Base-by-base conservation (phyloP, 37 sponge, comb jelly and placozoan species). In the Bolinopsis microptera region DNA sequence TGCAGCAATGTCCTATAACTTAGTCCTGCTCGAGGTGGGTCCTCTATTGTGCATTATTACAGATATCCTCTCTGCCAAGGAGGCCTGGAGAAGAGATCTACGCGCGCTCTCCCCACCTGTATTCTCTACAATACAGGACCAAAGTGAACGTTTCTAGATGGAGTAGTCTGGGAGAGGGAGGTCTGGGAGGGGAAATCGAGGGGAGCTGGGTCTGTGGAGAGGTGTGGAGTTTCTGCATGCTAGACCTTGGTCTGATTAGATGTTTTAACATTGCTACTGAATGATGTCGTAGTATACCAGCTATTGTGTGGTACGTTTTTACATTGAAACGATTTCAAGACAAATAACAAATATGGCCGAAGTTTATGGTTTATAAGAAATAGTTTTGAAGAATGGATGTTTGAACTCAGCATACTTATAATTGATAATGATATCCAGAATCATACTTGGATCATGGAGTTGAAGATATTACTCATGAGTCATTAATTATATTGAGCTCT, bases 71-170 rank as follows among this genome's bases (percentile, higher is more conserved):
- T 93, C 93, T 32, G 69, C 69, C 9, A 93, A n/a, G n/a, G 80
- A 23, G 82, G 80, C 23, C 76, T 35, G 22, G 93, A 93, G 68
- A 76, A 93, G 67, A 93, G 69, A 76, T 93, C 93, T 69, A 93
- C 1, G 93, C 93, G 25, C 93, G 27, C 93, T 93, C 93, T 3
- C 93, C 69, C 83, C 39, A 0, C 88, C 88, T 21, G 93, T 69
- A 39, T 94, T 40, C 34, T 94, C 94, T 35, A 94, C 77, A 0
- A 94, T 92, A 94, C 74, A 27, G 94, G 94, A 5, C 93, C 83
- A 93, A 86, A 86, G 90, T 86, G 90, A 18, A 86, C 90, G 36
- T 86, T 86, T 26, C 90, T 77, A 18, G 32, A 1, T 0, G 80
- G 21, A 34, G 35, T 35, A 32, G 80, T 8, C 18, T 35, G 27